phyloP scores from a whole-genome alignment of 2,797 vertebrate genomes.

The Varecia variegata region DNA sequence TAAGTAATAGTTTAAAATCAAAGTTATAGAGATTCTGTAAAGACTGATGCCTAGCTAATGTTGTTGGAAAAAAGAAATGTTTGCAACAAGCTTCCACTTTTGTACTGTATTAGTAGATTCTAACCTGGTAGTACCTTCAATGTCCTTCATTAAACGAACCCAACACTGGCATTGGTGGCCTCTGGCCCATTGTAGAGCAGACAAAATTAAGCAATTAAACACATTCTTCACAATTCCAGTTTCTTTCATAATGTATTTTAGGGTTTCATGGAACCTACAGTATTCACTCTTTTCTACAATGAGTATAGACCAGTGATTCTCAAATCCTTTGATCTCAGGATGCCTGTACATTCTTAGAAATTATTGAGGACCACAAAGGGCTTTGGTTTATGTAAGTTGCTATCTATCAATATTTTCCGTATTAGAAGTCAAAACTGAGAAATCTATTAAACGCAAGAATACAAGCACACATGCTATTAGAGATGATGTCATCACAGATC shows the following conservation, averaged over 20 bases:
- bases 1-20: slow-evolving; percentile 15
- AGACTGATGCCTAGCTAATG: neutral
- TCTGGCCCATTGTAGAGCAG: neutral
- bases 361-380: neutral
- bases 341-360: neutral
- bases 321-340: neutral
- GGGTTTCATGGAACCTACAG: neutral
- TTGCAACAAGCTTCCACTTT: neutral
- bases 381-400: neutral
- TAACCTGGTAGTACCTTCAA: neutral
- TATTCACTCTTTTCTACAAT: neutral
- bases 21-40: neutral
- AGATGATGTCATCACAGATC: neutral
- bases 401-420: neutral
- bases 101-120: neutral
- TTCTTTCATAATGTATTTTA: neutral
- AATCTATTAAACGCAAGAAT: neutral
- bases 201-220: neutral
- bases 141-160: neutral
- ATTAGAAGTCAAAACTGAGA: neutral
- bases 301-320: neutral
- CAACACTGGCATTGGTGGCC: neutral
- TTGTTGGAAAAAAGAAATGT: neutral
- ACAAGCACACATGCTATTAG: neutral
- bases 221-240: neutral